Conservation (phyloP, 2,113 vertebrate genomes). For the Potamarius usumacintae region DNA sequence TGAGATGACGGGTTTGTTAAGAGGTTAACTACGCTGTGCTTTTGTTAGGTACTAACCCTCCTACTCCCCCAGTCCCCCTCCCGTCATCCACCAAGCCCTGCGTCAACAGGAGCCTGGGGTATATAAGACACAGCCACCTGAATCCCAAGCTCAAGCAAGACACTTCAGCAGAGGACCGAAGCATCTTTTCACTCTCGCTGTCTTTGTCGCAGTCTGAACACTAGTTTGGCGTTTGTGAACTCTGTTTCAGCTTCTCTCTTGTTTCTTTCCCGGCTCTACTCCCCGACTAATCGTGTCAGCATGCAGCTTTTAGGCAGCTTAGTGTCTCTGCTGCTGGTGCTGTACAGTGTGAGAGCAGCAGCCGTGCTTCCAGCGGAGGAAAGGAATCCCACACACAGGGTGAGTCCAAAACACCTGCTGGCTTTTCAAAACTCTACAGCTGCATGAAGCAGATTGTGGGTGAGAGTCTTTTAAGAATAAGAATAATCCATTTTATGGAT, state of each 20-base stretch:
- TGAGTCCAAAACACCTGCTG: constrained; percentile 67
- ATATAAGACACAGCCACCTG: constrained; percentile 74
- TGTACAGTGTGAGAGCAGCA: constrained; percentile 76
- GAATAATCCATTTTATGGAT: neutral
- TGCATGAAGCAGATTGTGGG: neutral
- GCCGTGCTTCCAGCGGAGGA: constrained; percentile 81
- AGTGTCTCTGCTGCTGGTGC: constrained; percentile 77
- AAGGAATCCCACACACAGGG: constrained; percentile 74
- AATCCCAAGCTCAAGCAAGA: constrained; percentile 66
- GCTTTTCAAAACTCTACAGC: neutral
- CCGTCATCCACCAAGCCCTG: constrained; percentile 66
- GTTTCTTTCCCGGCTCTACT: constrained; percentile 52
- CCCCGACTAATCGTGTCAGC: constrained; percentile 60
- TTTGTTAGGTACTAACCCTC: constrained; percentile 69
- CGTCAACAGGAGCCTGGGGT: constrained; percentile 70
- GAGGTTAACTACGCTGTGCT: constrained; percentile 64
- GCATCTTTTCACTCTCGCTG: constrained; percentile 33
- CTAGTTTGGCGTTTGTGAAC: constrained; percentile 36
- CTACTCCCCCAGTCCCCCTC: constrained; percentile 53
- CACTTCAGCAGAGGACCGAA: constrained; percentile 63
- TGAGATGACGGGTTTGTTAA: constrained; percentile 56
- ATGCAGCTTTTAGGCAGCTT: constrained; percentile 80
- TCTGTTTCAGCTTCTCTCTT: constrained; percentile 44
- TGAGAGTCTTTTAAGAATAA: neutral
- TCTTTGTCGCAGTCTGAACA: constrained; percentile 26